Conservation (phyloP, 2,797 vertebrate genomes). For the Lagodon rhomboides region DNA sequence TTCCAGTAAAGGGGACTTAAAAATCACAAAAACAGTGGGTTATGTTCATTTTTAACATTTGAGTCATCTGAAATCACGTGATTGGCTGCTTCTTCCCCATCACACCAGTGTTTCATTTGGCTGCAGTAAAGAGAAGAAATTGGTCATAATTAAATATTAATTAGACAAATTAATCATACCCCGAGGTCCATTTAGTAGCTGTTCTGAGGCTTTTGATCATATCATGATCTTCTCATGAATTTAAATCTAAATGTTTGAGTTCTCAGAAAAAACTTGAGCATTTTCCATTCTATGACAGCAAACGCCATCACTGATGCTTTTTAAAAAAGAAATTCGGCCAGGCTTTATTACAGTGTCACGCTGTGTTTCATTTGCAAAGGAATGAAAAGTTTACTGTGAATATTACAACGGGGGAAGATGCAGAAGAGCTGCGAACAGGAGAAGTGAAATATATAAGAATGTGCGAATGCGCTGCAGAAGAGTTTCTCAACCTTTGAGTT, state of each 20-base stretch:
- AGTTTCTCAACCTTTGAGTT: not conserved
- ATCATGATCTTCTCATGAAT: not conserved
- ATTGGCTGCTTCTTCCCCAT: not conserved
- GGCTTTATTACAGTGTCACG: not conserved
- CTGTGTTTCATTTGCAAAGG: not conserved
- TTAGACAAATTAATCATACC: too few species aligned
- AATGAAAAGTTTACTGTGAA: not conserved
- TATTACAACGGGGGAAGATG: not conserved
- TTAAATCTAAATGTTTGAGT: not conserved
- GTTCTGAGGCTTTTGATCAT: not conserved
- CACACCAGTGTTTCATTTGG: not conserved
- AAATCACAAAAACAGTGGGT: too few species aligned
- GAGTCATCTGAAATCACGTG: not conserved
- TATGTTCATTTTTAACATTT: not conserved
- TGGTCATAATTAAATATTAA: not conserved
- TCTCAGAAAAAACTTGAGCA: not conserved
- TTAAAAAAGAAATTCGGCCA: too few species aligned
- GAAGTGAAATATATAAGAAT: constrained; percentile 16
- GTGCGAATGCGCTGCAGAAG: not conserved
- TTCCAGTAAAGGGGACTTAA: too few species aligned
- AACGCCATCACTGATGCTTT: too few species aligned
- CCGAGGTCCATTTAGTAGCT: not conserved
- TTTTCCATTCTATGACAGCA: not conserved
- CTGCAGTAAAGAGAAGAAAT: not conserved
- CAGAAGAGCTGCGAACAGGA: not conserved